phyloP scores from a whole-genome alignment of 1,140 invertebrate genomes.

The Drosophila repleta region DNA sequence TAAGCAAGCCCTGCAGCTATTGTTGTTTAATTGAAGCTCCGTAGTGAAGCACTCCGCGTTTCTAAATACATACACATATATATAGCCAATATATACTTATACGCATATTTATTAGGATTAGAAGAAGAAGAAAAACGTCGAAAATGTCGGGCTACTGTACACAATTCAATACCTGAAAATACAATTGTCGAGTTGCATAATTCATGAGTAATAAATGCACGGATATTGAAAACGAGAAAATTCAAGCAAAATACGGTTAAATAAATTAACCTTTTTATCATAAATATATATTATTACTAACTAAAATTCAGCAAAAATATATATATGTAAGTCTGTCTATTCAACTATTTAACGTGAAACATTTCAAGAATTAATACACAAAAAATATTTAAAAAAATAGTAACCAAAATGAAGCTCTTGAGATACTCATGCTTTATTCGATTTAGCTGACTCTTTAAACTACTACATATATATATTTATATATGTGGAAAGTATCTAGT shows the following conservation, averaged over 20 bases:
- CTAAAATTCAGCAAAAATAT: constrained; percentile 10
- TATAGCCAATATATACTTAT: constrained; percentile 11
- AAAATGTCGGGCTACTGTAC: constrained; percentile 66
- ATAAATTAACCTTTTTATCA: constrained; percentile 21
- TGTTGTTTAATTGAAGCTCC: constrained; percentile 39
- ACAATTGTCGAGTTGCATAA: constrained; percentile 71
- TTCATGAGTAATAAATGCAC: constrained; percentile 42
- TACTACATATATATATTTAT: constrained; percentile 34
- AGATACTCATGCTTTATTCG: constrained; percentile 15
- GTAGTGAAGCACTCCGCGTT: constrained; percentile 28
- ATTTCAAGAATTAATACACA: constrained; percentile 30
- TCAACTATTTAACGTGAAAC: constrained; percentile 42
- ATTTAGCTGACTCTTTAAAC: constrained; percentile 55
- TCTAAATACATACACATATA: constrained; percentile 11
- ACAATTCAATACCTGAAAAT: constrained; percentile 12
- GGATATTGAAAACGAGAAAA: background rate
- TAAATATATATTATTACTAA: constrained; percentile 9
- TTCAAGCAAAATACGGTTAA: constrained; percentile 9
- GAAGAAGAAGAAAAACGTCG: background rate
- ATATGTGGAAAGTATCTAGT: background rate
- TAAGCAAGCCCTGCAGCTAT: constrained; percentile 61
- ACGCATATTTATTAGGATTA: constrained; percentile 4
- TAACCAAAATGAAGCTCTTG: constrained; percentile 69
- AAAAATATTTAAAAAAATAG: constrained; percentile 44
- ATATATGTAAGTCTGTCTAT: constrained; percentile 16